Evolutionary conservation across 1,140 invertebrate genomes (phyloP).

Genomic region (Drosophila nebulosa): DNA sequence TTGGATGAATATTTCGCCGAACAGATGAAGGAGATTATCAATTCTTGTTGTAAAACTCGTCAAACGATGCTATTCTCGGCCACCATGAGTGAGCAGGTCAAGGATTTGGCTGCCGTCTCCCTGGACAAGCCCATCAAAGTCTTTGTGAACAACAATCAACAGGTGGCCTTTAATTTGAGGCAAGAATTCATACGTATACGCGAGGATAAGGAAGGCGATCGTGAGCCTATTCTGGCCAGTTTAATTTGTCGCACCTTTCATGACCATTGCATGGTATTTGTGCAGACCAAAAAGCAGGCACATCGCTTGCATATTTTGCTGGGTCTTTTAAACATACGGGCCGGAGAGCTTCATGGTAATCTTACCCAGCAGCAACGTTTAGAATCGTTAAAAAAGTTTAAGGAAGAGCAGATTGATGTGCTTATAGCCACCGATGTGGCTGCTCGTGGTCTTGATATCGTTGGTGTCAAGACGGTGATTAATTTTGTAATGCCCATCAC

Average conservation of each 20-base stretch:
- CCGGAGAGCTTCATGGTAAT: constrained; percentile 97
- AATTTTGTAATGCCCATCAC: constrained; percentile 98
- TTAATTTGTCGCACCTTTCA: constrained; percentile 96
- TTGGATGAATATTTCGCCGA: constrained; percentile 99
- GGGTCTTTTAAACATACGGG: constrained; percentile 91
- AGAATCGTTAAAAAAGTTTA: constrained; percentile 94
- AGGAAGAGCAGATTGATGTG: constrained; percentile 93
- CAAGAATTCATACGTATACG: constrained; percentile 98
- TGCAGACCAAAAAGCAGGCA: constrained; percentile 96
- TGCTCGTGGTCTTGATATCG: constrained; percentile 97
- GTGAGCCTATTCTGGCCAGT: constrained; percentile 94
- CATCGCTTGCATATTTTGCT: constrained; percentile 95
- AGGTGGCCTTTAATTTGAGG: constrained; percentile 95
- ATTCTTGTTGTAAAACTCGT: constrained; percentile 93
- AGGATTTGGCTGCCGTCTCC: constrained; percentile 95
- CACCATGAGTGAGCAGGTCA: constrained; percentile 98
- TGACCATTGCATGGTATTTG: constrained; percentile 96
- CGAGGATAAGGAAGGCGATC: constrained; percentile 89
- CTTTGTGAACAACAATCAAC: constrained; percentile 97
- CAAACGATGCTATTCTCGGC: constrained; percentile 99
- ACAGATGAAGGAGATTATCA: constrained; percentile 98
- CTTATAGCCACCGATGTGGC: constrained; percentile 98
- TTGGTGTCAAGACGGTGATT: constrained; percentile 97
- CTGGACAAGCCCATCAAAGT: constrained; percentile 95
- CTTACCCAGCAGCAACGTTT: constrained; percentile 95